phyloP scores from a whole-genome alignment of 2,113 vertebrate species.

The Pomatostomus ruficeps region DNA sequence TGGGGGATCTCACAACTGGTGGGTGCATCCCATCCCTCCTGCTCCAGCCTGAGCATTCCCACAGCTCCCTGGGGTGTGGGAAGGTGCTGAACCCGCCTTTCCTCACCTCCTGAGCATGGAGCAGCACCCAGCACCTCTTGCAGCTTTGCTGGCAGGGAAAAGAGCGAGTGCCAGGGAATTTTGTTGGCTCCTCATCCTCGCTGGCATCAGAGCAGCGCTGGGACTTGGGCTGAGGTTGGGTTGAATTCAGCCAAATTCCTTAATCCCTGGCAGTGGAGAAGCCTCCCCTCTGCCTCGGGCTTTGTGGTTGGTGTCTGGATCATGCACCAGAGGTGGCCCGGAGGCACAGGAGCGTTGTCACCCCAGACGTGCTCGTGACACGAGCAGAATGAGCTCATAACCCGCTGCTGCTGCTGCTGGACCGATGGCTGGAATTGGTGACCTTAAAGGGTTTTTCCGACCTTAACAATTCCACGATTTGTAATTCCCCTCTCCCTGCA shows the following conservation, averaged over 20 bases:
- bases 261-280: not conserved
- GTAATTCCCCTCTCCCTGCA: not conserved
- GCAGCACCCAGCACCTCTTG: not conserved
- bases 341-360: not conserved
- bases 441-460: not conserved
- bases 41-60: not conserved
- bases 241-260: not conserved
- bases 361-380: not conserved
- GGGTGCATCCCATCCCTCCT: not conserved
- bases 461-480: not conserved
- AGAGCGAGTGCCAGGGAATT: not conserved
- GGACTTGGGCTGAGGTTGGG: not conserved
- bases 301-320: not conserved
- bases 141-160: not conserved
- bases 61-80: not conserved
- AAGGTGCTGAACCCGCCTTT: not conserved
- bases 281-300: not conserved
- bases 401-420: not conserved
- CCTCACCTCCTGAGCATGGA: not conserved
- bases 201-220: not conserved
- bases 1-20: not conserved
- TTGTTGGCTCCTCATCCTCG: fast-evolving
- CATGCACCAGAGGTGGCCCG: not conserved
- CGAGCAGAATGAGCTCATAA: fast-evolving
- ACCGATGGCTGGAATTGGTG: not conserved